Percentiles rank a stretch among this genome's conserved stretches.
These are phyloP conservation scores for Sminthurinus signatus DNA, from an alignment of 1,140 invertebrate species.

Conservation along the genomic window DNA sequence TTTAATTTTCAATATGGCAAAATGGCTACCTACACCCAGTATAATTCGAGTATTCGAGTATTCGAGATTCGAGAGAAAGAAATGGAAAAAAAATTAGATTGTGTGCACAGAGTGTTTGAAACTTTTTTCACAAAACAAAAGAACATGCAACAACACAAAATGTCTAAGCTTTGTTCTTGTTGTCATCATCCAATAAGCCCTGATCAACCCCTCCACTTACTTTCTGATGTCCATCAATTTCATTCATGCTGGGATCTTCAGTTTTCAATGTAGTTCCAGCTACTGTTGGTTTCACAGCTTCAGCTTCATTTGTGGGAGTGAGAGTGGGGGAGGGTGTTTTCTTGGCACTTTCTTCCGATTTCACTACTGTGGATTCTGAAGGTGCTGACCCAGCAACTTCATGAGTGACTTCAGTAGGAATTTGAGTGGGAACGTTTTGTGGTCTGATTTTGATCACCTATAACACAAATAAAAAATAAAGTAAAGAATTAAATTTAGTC, in stretches of 20 bases:
- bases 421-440: background rate
- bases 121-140: no score
- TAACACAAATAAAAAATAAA: background rate
- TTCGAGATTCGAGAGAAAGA: no score
- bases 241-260: constrained; percentile 33
- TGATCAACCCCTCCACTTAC: constrained; percentile 23
- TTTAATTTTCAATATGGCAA: no score
- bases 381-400: background rate
- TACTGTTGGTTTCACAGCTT: background rate
- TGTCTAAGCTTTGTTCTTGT: background rate
- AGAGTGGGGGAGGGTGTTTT: background rate
- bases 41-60: no score
- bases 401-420: background rate
- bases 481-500: background rate
- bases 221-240: constrained; percentile 19
- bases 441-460: constrained; percentile 32
- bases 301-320: background rate
- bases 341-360: no score
- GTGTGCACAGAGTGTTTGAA: no score
- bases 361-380: constrained; percentile 2
- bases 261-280: background rate
- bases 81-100: no score
- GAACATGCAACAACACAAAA: no score
- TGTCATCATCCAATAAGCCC: constrained; percentile 13
- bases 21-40: no score